Percentiles rank a stretch among this genome's conserved stretches.
These are phyloP conservation scores for Dinomys branickii DNA, from an alignment of 2,113 vertebrate genomes.

Conservation along the genomic window DNA sequence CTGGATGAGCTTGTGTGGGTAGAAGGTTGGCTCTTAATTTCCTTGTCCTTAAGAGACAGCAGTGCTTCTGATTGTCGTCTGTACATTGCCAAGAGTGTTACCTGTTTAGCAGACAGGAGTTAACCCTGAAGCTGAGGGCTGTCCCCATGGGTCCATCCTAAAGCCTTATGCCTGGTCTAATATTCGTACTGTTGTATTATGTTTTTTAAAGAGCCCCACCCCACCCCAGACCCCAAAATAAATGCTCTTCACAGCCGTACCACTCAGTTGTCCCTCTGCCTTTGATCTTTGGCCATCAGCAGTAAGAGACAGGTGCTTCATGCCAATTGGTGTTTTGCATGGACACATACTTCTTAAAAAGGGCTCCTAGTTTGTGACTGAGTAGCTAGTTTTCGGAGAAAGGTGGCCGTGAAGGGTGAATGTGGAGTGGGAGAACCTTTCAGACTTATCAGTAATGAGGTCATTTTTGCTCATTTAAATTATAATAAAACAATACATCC, in stretches of 20 bases:
- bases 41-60: background rate
- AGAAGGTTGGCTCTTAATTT: background rate
- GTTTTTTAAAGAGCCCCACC: background rate
- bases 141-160: background rate
- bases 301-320: background rate
- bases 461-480: conserved; percentile 65
- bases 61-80: background rate
- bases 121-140: background rate
- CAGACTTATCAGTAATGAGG: conserved; percentile 22
- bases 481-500: conserved; percentile 29
- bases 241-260: background rate
- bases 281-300: background rate
- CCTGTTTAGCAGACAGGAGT: background rate
- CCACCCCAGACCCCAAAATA: background rate
- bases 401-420: background rate
- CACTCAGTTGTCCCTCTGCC: background rate
- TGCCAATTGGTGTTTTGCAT: background rate
- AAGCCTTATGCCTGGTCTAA: background rate
- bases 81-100: background rate
- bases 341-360: background rate
- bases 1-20: background rate
- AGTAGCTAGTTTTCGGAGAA: background rate
- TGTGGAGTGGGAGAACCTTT: background rate
- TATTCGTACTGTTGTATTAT: conserved; percentile 15
- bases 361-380: background rate